phyloP scores from a whole-genome alignment of 2,797 vertebrate genomes.

The Rhincodon typus region DNA sequence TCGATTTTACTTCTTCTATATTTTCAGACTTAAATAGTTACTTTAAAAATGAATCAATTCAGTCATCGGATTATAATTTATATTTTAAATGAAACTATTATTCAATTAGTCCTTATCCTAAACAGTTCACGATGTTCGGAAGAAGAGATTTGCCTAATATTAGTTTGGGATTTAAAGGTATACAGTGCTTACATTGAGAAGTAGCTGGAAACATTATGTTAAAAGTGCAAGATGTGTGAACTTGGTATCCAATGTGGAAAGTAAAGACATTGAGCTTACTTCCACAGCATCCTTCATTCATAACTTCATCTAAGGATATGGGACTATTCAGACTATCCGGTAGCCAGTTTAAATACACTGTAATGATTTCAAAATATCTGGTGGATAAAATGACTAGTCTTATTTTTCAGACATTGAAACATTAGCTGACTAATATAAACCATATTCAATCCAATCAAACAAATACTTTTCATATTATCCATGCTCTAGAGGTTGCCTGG shows the following conservation, averaged over 20 bases:
- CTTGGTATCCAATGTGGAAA: not conserved
- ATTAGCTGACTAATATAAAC: not conserved
- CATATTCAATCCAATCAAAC: not conserved
- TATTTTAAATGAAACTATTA: not conserved
- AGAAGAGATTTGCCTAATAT: not conserved
- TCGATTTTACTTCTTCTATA: not conserved
- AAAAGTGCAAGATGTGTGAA: not conserved
- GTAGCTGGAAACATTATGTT: not conserved
- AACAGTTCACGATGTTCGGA: not conserved
- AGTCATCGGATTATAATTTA: not conserved
- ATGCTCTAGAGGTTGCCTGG: conserved; percentile 48
- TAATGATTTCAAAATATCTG: not conserved
- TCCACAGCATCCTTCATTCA: not conserved
- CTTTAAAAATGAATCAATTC: not conserved
- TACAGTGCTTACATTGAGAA: not conserved
- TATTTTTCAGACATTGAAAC: not conserved
- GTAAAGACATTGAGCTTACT: too few relatives aligned
- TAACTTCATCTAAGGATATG: not conserved
- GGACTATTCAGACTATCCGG: too few relatives aligned
- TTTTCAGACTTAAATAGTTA: not conserved
- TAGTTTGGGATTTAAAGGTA: not conserved
- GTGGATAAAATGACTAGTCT: not conserved
- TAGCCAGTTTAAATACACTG: not conserved
- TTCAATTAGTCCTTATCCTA: not conserved
- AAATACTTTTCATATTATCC: not conserved